Base-by-base conservation (phyloP, 1,140 invertebrate genomes). In the Ostrea denselamellosa region DNA sequence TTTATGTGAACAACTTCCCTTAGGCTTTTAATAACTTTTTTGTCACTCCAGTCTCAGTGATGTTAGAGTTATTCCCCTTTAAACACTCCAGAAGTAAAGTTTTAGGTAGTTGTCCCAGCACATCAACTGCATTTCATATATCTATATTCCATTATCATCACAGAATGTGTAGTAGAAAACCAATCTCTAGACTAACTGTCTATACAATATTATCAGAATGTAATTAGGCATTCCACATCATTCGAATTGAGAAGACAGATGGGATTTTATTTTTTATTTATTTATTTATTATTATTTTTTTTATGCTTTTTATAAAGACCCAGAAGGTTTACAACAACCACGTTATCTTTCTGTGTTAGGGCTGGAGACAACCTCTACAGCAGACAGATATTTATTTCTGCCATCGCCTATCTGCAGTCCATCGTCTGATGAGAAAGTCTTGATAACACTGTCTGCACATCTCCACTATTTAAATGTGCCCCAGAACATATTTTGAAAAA, bases 371-470 rank as follows among this genome's bases (percentile, higher is more conserved):
- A 14, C 12, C 14, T 28, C 22, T 34, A 14, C 25, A 10, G 28
- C 68, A 77, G 68, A 77, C 68, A 77, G 68, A 77, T 77, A 77
- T 77, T 28, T 77, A 77, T 77, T 77, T 77, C 68, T 77, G 68
- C 14, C 68, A 34, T 77, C 34, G 68, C 28, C 22, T 77, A 77
- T 77, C 68, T 77, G n/a, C 5, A 77, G 22, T 28, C 22, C 28
- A 14, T 77, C 25, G 28, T 14, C 9, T 14, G 68, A 77, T 17
- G 25, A 25, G 28, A 44, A 34, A 25, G 25, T 77, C 25, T 12
- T 12, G 68, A 77, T 77, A 77, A 77, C 25, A 5, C 68, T 77
- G 68, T 34, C 68, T 77, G 68, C 28, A 17, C 14, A 77, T 77
- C 25, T 2, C 14, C 22, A 77, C 22, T 17, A 17, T 17, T 19